Base-by-base conservation (phyloP, 1,140 invertebrate species). In the Drosophila kepulauana region DNA sequence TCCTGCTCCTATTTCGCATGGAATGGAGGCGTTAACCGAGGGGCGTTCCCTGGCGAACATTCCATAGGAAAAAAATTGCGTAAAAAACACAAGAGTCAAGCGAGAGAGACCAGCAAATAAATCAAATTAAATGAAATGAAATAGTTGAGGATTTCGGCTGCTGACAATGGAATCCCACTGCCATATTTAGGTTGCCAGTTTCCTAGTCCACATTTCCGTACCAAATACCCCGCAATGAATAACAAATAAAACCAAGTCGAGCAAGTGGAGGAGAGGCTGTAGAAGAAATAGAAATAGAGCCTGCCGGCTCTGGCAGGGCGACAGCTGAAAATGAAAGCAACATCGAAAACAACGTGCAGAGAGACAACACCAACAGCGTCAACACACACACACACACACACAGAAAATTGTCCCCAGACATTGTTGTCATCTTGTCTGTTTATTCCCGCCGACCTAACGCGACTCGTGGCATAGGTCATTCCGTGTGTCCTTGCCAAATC, bases 71-170 rank as follows among this genome's bases (percentile, higher is more conserved):
- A 56, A 20, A 62, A 56, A 62, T 33, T 51, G 51, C 45, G 71
- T 52, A 69, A 78, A 77, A 67, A 76, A 58, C 65, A 63, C 64
- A 75, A 67, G 59, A 57, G 65, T 82, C 75, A 79, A 78, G 75
- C 58, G 68, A 52, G 25, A 52, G 41, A 30, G 59, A 51, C 65
- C 54, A 79, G 78, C 54, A 78, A 71, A 87, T 89, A 89, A 89
- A 89, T 89, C 84, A 89, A 89, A 89, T 89, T 81, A 81, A 89
- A 89, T 85, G 78, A 87, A 87, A 88, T 75, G 84, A 89, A 89
- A 89, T 89, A 89, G 85, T 89, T 85, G 75, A 72, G 85, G 85
- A 81, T 72, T 84, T 76, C 15, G 25, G 64, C 54, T 62, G 70
- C 74, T 81, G 74, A 79, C 80, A 76, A 79, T 79, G 78, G 78